phyloP scores from a whole-genome alignment of 2,797 vertebrate genomes.

The Cuniculus paca region DNA sequence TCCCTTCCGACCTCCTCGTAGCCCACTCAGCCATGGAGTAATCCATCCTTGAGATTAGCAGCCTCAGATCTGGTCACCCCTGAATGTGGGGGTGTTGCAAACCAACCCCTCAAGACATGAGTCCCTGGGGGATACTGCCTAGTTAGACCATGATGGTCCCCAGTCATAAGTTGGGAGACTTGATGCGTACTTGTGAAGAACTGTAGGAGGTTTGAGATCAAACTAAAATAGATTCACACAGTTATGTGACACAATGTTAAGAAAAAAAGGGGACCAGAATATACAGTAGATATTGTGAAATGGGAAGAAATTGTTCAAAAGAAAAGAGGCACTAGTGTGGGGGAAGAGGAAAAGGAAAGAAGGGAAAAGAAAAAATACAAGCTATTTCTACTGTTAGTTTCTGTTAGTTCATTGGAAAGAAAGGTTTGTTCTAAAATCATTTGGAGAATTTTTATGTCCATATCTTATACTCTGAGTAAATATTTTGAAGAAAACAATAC shows the following conservation, averaged over 20 bases:
- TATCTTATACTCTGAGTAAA: background rate
- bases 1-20: background rate
- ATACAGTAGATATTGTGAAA: background rate
- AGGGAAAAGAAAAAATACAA: background rate
- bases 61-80: background rate
- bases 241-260: background rate
- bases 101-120: background rate
- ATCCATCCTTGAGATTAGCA: background rate
- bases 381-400: background rate
- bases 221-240: slow-evolving; percentile 23
- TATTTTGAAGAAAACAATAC: too few species aligned
- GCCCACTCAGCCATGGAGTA: background rate
- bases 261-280: background rate
- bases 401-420: background rate
- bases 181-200: background rate
- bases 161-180: background rate
- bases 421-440: background rate
- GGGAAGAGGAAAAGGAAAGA: background rate
- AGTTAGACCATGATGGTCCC: background rate
- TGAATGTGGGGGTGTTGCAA: background rate
- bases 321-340: background rate
- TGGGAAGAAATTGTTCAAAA: background rate
- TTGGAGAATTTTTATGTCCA: background rate
- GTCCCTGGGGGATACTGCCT: background rate
- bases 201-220: background rate